Base-by-base conservation (phyloP, 2,888 invertebrate species). In the Nomada ferruginata region DNA sequence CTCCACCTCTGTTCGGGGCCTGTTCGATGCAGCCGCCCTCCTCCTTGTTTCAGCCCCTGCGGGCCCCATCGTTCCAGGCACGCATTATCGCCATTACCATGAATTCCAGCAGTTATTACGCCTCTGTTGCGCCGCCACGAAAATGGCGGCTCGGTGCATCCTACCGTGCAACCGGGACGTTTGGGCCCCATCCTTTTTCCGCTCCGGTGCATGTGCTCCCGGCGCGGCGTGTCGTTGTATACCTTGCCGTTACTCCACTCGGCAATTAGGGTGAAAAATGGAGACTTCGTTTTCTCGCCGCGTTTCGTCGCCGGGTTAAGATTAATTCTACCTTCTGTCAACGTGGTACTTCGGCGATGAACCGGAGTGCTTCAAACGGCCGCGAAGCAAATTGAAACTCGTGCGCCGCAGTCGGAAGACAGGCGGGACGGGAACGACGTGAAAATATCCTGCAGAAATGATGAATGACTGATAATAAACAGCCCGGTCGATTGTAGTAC, bases 91-190 rank as follows among this genome's bases (percentile, higher is more conserved):
- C 89, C 90, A 91, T 91, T 91, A 86, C 88, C 87, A 86, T 87
- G 89, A 89, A 91, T 90, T 87, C 89, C 83, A 82, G 83, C 79
- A 84, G 89, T 90, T 90, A 89, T 90, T 89, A 90, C 90, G 90
- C 87, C 89, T 89, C 89, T 88, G 91, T 90, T 89, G 87, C 76
- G 72, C 86, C 85, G 87, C 85, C 83, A 84, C 85, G 88, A 91
- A 90, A 91, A 90, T 91, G 91, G 89, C 89, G 87, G 79, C 60
- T 79, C 55, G 65, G 79, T 64, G 83, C 87, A 87, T 88, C 87
- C 87, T 89, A 88, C 84, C 88, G 85, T 89, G 87, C 80, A 77
- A 85, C 82, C 72, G 71, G 71, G 85, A 81, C 55, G 29, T 59
- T 36, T 42, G 10, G 36, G 26, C 64, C 26, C 50, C 57, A 66